Evolutionary conservation across 64 coral and sea anemone species (phyloP), one percentile per base, ranked within the genome.

Genomic region (Stichodactyla mertensii): DNA sequence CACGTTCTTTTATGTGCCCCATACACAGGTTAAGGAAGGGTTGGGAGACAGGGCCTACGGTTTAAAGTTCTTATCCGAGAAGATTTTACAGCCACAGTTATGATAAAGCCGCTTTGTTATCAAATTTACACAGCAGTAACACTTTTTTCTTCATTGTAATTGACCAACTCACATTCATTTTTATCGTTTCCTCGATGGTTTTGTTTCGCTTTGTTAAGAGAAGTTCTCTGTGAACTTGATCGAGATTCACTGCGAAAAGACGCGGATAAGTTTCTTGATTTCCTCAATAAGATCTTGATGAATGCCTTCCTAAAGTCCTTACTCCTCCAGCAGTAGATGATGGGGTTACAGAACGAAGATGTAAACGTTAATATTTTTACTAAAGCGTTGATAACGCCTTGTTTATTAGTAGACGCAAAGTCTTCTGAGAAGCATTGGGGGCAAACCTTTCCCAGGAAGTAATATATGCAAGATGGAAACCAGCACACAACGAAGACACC

Each of bases 261-360:
- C 10, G 82, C 23, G 8, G 92, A 78, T 5, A 93, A 51, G 7
- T 80, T 93, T 58, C 88, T 57, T 13, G 85, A 84, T 52, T 91
- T 83, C 14, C 71, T 85, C 71, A 61, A 10, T 13, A 97, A 56
- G 7, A 97, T 82, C 71, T 86, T 91, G 0, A 36, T 85, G 57
- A 97, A 97, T 52, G 95, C 95, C 20, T 82, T 91, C 31, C 92
- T 91, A 28, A 97, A 97, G 69, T 97, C 92, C 71, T 78, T 88
- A 77, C 95, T 93, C 24, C 95, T 84, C 95, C 95, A 97, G 61
- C 95, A 97, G 86, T 97, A 97, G 60, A 97, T 97, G 27, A 97
- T 83, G 14, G 95, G 95, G 77, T 97, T 97, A 67, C 92, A 87
- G 80, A 97, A 93, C 28, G 95, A 97, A 45, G 95, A 97, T 4